phyloP scores from a whole-genome alignment of 2,797 vertebrate species.

The Catharus ustulatus region DNA sequence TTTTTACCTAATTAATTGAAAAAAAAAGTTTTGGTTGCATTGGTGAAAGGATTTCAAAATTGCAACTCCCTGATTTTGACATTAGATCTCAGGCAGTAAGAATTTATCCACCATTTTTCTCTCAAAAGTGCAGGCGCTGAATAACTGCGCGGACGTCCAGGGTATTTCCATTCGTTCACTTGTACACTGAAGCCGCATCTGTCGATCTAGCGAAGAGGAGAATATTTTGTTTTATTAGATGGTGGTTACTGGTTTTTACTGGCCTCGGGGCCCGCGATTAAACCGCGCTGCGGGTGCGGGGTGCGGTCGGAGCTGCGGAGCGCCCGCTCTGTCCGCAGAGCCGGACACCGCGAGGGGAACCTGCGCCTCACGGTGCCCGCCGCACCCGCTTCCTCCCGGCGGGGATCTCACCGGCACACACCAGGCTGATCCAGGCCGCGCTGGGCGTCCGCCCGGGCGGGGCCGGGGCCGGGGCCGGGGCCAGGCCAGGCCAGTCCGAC shows the following conservation, averaged over 20 bases:
- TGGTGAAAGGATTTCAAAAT: not conserved
- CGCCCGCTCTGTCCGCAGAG: not conserved
- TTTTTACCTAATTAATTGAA: not conserved
- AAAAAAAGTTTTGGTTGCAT: too few relatives aligned
- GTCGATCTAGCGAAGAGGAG: rapidly evolving
- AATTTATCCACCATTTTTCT: rapidly evolving
- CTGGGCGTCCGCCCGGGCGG: too few relatives aligned
- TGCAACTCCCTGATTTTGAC: rapidly evolving
- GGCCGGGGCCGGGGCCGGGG: too few relatives aligned
- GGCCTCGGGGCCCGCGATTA: not conserved
- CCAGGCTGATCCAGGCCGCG: not conserved
- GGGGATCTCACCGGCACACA: not conserved
- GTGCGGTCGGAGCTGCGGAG: not conserved
- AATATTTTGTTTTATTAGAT: too few relatives aligned
- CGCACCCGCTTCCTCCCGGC: not conserved
- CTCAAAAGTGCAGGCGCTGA: rapidly evolving
- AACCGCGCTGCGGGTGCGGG: not conserved
- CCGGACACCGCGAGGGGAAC: not conserved
- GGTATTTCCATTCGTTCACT: rapidly evolving
- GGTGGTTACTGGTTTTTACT: rapidly evolving
- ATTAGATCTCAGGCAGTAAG: rapidly evolving
- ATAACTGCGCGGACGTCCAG: rapidly evolving
- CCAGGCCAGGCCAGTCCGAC: too few relatives aligned
- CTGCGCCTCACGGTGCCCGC: too few relatives aligned
- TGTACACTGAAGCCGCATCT: rapidly evolving